These are phyloP conservation scores for Carcharodon carcharias DNA, from an alignment of 2,797 vertebrate species.

Conservation along the genomic window DNA sequence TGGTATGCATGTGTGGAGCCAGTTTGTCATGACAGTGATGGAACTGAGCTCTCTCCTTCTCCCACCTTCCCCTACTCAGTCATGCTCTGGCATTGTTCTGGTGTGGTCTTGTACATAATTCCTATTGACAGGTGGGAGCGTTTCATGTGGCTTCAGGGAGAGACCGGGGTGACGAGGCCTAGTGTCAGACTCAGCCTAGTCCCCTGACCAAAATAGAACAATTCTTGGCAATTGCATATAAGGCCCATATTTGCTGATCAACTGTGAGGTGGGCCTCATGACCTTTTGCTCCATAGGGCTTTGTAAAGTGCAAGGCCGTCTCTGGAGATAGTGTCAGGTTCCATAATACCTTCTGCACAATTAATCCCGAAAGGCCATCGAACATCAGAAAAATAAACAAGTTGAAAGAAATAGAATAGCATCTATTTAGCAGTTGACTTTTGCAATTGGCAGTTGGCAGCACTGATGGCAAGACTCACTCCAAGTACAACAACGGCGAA, in stretches of 20 bases:
- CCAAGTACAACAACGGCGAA: background rate
- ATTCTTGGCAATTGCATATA: background rate
- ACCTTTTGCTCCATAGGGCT: background rate
- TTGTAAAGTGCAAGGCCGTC: background rate
- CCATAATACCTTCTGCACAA: background rate
- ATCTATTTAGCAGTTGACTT: background rate
- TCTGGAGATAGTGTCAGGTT: background rate
- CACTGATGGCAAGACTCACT: background rate
- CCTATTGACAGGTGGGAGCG: background rate
- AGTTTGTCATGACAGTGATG: background rate
- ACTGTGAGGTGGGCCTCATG: background rate
- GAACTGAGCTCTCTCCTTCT: background rate
- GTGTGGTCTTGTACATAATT: background rate
- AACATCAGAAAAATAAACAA: background rate
- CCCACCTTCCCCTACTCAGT: background rate
- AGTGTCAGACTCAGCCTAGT: background rate
- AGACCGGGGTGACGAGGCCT: background rate
- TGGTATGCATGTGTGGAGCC: background rate
- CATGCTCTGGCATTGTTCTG: background rate
- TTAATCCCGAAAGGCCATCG: background rate
- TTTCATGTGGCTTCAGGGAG: background rate
- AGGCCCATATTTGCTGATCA: background rate
- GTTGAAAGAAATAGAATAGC: background rate
- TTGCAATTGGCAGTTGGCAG: background rate
- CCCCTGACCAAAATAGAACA: background rate